Evolutionary conservation across 2,113 vertebrate genomes (phyloP).

Genomic region (Malurus elegans): DNA sequence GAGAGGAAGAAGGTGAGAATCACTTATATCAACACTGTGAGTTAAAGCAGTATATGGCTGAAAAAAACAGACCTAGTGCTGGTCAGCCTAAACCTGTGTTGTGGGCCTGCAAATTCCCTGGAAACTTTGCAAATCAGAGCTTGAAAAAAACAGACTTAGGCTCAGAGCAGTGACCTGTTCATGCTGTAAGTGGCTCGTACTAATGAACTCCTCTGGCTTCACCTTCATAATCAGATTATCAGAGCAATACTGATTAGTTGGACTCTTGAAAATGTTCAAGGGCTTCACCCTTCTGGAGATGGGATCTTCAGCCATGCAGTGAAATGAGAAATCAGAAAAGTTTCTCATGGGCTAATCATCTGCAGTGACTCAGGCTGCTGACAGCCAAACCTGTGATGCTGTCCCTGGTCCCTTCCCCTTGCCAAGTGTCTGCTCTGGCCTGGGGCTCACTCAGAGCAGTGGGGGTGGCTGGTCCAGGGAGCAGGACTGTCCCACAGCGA

Average conservation of each 20-base stretch:
- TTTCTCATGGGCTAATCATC: background rate
- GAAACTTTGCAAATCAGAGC: background rate
- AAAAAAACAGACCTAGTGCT: background rate
- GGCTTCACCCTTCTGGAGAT: background rate
- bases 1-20: background rate
- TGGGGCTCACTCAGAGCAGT: rapidly evolving
- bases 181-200: background rate
- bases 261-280: background rate
- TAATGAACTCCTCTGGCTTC: background rate
- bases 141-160: background rate
- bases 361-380: background rate
- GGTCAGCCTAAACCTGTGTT: background rate
- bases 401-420: background rate
- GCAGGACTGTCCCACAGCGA: background rate
- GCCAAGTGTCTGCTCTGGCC: background rate
- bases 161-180: background rate
- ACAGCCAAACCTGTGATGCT: rapidly evolving
- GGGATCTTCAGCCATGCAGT: background rate
- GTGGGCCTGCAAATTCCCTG: background rate
- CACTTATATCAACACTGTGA: background rate
- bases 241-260: background rate
- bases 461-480: background rate
- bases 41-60: background rate
- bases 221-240: background rate
- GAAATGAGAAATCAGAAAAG: background rate